Percentiles rank a stretch among this genome's conserved stretches.
Conservation (phyloP, 2,888 invertebrate species). For the Hypselothyrea guttata region DNA sequence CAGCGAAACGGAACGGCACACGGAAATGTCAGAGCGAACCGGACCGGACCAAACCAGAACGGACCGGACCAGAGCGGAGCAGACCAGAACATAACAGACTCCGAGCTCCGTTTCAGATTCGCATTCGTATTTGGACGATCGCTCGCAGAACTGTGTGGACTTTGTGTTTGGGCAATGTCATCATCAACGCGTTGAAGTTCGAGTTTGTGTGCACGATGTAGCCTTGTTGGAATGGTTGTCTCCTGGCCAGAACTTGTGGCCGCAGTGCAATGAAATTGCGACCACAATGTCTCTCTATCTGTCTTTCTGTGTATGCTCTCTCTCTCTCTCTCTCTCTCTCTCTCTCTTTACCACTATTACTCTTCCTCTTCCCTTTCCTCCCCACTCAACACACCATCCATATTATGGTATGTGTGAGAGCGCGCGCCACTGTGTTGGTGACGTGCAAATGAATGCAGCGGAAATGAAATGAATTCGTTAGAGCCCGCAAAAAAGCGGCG, state of each 20-base stretch:
- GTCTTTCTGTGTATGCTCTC: not conserved
- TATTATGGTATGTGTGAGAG: conserved; percentile 2
- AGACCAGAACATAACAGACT: conserved; percentile 16
- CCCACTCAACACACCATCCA: no score
- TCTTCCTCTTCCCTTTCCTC: no score
- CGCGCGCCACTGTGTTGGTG: conserved; percentile 41
- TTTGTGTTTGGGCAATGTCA: conserved; percentile 72
- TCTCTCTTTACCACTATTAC: no score
- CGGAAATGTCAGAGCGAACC: conserved; percentile 59
- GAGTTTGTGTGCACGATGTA: conserved; percentile 64
- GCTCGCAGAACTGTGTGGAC: conserved; percentile 39
- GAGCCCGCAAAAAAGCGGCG: conserved; percentile 62
- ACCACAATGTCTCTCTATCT: conserved; percentile 60
- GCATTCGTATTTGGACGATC: conserved; percentile 36
- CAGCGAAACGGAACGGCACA: conserved; percentile 73
- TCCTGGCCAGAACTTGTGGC: conserved; percentile 60
- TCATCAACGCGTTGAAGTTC: conserved; percentile 63
- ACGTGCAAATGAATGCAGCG: conserved; percentile 75
- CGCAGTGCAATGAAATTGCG: conserved; percentile 74
- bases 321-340: conserved; percentile 7
- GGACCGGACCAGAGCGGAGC: conserved; percentile 20
- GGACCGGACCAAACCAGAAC: conserved; percentile 24
- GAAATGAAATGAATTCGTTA: conserved; percentile 75
- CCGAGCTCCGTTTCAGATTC: conserved; percentile 30
- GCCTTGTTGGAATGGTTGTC: conserved; percentile 40